These are phyloP conservation scores for Orthonyx spaldingii DNA, from an alignment of 2,113 vertebrate species.

Conservation along the genomic window DNA sequence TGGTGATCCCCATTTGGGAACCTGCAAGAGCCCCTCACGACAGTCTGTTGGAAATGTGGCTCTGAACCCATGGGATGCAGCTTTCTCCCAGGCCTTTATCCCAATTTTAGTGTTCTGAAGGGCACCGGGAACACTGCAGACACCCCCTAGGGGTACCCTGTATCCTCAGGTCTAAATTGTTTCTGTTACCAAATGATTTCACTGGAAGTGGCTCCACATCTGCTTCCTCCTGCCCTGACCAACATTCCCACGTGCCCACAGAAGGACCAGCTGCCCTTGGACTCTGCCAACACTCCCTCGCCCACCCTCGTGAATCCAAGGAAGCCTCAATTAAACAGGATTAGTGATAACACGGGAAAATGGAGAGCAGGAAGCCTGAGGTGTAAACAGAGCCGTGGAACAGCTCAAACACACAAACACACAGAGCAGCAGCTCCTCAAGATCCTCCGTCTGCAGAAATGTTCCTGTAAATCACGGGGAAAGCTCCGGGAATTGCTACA, in stretches of 20 bases:
- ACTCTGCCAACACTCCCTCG: background rate
- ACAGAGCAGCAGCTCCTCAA: background rate
- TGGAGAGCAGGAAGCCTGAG: background rate
- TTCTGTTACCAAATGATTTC: background rate
- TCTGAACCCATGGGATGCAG: background rate
- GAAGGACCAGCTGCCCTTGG: background rate
- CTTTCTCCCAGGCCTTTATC: background rate
- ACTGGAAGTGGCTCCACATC: background rate
- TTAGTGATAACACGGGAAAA: background rate
- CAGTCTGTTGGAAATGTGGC: background rate
- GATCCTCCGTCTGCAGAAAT: background rate
- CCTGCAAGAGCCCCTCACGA: background rate
- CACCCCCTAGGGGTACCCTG: background rate
- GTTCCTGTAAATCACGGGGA: background rate
- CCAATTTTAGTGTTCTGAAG: background rate
- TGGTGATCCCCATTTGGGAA: background rate
- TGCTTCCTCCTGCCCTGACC: background rate
- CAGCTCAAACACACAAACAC: background rate
- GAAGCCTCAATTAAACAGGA: background rate
- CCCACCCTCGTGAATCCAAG: background rate
- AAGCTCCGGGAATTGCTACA: background rate
- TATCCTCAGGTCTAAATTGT: background rate
- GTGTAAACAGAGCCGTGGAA: background rate
- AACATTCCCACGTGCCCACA: background rate
- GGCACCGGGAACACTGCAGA: background rate